A percentile compares a stretch with the other conserved stretches of the same genome.
phyloP scores from a whole-genome alignment of 2,797 vertebrate species.

The Alectoris magna region DNA sequence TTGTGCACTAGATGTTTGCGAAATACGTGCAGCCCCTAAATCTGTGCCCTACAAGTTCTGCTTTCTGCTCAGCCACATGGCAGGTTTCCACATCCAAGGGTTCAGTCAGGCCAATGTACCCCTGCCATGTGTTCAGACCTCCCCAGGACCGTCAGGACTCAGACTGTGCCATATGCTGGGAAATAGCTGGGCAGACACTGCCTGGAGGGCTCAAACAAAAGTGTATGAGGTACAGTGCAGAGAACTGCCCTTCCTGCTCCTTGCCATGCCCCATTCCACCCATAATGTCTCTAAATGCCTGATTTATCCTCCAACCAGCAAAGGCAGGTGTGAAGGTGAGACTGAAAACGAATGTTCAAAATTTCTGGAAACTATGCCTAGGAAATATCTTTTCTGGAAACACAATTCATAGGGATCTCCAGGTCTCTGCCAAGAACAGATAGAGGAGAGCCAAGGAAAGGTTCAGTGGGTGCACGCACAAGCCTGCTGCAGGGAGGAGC shows the following conservation, averaged over 20 bases:
- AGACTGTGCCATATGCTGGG: neutral
- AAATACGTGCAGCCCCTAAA: neutral
- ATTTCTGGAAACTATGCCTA: neutral
- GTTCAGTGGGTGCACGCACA: neutral
- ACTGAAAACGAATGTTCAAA: neutral
- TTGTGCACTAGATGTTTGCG: neutral
- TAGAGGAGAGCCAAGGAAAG: constrained; percentile 26
- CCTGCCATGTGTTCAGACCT: neutral
- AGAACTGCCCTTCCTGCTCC: neutral
- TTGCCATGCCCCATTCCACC: neutral
- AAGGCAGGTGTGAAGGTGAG: neutral
- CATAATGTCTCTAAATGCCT: neutral
- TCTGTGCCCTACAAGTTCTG: neutral
- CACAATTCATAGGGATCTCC: neutral
- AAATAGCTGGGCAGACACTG: neutral
- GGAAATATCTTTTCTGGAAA: constrained; percentile 18
- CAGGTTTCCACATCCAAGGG: neutral
- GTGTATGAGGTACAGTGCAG: neutral
- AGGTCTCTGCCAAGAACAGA: constrained; percentile 33
- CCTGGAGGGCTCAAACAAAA: neutral
- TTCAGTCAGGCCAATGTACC: neutral
- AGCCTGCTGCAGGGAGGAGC: neutral
- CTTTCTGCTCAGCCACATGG: neutral
- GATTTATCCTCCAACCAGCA: neutral
- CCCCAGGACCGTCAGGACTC: neutral